Evolutionary conservation across 64 coral and sea anemone genomes (phyloP).

Genomic region (Astreopora myriophthalma): DNA sequence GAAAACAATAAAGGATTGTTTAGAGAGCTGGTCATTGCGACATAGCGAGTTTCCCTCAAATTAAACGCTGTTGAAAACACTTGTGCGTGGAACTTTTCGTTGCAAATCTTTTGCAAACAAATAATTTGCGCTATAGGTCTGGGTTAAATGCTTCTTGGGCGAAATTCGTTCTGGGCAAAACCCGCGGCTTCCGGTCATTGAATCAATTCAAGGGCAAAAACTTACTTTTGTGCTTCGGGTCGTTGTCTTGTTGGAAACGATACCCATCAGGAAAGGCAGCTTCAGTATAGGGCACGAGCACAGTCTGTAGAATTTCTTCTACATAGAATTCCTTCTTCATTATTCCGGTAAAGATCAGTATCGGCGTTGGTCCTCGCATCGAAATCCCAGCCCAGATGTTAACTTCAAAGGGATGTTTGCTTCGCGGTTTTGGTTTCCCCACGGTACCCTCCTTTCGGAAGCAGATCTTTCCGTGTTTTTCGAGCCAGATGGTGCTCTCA

Average conservation of each 20-base stretch:
- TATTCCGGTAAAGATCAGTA: slow-evolving; percentile 35
- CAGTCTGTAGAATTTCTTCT: not conserved
- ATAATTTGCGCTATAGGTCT: not conserved
- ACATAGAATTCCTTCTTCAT: slow-evolving; percentile 6
- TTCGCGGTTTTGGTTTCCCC: slow-evolving; percentile 4
- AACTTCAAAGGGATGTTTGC: slow-evolving; percentile 36
- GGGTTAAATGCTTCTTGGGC: too few species aligned
- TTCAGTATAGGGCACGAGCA: slow-evolving; percentile 9
- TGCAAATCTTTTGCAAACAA: not conserved
- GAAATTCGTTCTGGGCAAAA: too few species aligned
- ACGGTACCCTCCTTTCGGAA: slow-evolving; percentile 31
- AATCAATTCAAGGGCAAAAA: too few species aligned
- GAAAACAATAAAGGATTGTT: not conserved
- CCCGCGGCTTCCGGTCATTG: too few species aligned
- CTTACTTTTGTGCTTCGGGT: slow-evolving; percentile 52
- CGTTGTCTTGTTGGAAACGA: slow-evolving; percentile 35
- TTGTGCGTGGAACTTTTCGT: too few species aligned
- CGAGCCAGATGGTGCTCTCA: slow-evolving; percentile 51
- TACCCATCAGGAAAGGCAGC: not conserved
- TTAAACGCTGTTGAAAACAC: too few species aligned
- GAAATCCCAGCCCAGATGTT: slow-evolving; percentile 60
- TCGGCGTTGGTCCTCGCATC: not conserved
- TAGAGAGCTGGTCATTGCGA: too few species aligned
- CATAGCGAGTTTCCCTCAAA: too few species aligned
- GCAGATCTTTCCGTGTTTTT: slow-evolving; percentile 33